Evolutionary conservation across 2,113 vertebrate species (phyloP), one percentile per base, ranked within the genome.

Genomic region (Engystomops pustulosus): DNA sequence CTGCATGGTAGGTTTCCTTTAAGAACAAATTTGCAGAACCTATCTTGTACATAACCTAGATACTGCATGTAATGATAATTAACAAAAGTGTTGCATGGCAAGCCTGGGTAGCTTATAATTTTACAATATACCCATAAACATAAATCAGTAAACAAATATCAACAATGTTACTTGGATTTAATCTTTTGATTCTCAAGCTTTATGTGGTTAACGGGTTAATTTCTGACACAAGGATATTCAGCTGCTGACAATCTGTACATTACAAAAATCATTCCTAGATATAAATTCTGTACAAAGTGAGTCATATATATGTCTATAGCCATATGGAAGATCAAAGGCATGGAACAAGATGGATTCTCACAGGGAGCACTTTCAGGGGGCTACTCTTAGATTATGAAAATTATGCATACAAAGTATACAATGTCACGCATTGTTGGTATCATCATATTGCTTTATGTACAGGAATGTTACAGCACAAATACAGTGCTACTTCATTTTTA

Each of bases 311-410:
- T 32, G 45, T 32, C 71, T 75, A 18, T 15, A 49, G 15, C 14
- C 71, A 75, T 51, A 49, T 75, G 45, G 45, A 51, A 18, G 44
- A 75, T 75, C 71, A 75, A 75, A 74, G 70, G 12, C 23, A 36
- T 49, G 5, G 25, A n/a, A 72, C 0, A 75, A 75, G 12, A 30
- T 17, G 51, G 30, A 51, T 75, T 49, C 44, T 51, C 51, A 75
- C 15, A 32, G 44, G 27, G 71, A 49, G 4, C n/a, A 44, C 44
- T 47, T 27, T 45, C 36, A 71, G 11, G 20, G 58, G n/a, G 69
- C 38, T 45, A 23, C 25, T 75, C 6, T 30, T 49, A 75, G 23
- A 74, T 47, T 30, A 49, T 49, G 25, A 49, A 27, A 32, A 51
- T 27, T 49, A 49, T 49, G 27, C 11, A 75, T 30, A 49, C 44